Evolutionary conservation across 2,797 vertebrate genomes (phyloP).

Genomic region (Poecilia wingei): DNA sequence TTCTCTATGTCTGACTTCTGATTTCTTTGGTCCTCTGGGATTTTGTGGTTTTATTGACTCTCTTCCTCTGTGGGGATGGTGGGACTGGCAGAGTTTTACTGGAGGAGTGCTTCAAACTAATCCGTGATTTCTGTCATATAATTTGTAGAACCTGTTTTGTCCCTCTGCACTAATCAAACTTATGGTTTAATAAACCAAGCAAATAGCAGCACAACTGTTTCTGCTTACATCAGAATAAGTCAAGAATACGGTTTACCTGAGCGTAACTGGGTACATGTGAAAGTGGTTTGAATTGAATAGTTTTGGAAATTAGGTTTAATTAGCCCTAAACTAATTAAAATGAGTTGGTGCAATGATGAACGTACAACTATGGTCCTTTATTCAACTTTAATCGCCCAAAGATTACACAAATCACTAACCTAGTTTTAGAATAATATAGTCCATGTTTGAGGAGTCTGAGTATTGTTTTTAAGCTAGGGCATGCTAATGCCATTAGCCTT

Average conservation of each 20-base stretch:
- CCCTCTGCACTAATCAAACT: background rate
- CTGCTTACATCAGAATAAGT: background rate
- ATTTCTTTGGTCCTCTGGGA: conserved; percentile 24
- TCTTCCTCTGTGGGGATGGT: background rate
- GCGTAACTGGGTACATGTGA: background rate
- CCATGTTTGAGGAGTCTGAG: background rate
- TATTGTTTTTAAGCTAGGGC: background rate
- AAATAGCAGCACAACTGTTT: background rate
- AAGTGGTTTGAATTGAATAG: background rate
- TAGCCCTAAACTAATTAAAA: background rate
- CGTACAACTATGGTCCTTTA: background rate
- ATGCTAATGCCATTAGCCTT: background rate
- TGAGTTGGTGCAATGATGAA: background rate
- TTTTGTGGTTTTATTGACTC: background rate
- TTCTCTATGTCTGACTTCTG: conserved; percentile 74
- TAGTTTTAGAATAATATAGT: background rate
- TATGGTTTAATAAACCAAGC: background rate
- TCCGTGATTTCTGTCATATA: background rate
- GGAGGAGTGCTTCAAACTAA: background rate
- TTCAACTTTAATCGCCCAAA: background rate
- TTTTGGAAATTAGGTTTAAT: background rate
- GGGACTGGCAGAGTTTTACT: background rate
- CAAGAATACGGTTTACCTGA: background rate
- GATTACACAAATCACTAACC: background rate
- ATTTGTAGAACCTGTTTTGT: background rate